Conservation (phyloP, 2,888 invertebrate genomes). For the Furcula furcula region DNA sequence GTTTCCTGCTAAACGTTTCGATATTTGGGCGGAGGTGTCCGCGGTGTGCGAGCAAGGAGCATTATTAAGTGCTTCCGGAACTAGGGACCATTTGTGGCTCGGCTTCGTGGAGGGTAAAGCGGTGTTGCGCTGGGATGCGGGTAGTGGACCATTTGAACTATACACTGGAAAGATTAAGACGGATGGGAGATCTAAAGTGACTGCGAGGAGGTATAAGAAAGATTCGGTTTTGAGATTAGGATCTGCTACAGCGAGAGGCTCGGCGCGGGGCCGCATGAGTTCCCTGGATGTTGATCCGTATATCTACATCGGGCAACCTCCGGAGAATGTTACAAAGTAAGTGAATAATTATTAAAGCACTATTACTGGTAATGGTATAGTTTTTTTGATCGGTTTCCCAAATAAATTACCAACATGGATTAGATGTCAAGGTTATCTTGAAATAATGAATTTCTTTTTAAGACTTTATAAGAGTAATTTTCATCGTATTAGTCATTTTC, state of each 20-base stretch:
- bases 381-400: no score
- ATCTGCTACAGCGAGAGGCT: slow-evolving; percentile 53
- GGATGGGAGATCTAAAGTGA: slow-evolving; percentile 62
- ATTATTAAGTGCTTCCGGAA: slow-evolving; percentile 63
- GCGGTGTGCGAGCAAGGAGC: slow-evolving; percentile 66
- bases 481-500: no score
- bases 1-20: slow-evolving; percentile 68
- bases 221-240: slow-evolving; percentile 67
- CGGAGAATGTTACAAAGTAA: slow-evolving; percentile 69
- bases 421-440: no score
- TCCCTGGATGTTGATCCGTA: slow-evolving; percentile 69
- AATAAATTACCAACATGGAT: no score
- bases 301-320: slow-evolving; percentile 65
- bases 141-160: slow-evolving; percentile 63
- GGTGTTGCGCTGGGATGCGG: slow-evolving; percentile 66
- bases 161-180: slow-evolving; percentile 60
- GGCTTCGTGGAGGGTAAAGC: slow-evolving; percentile 63
- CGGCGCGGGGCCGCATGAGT: slow-evolving; percentile 66
- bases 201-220: slow-evolving; percentile 68
- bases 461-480: no score
- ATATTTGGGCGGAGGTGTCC: slow-evolving; percentile 74
- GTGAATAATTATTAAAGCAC: slow-evolving; percentile 21
- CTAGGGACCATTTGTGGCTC: slow-evolving; percentile 72
- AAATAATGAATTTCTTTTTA: no score
- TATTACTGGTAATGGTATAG: no score